Percentiles rank a stretch among this genome's conserved stretches.
Evolutionary conservation across 2,113 vertebrate species (phyloP).

Genomic region (Gallinago undulata): DNA sequence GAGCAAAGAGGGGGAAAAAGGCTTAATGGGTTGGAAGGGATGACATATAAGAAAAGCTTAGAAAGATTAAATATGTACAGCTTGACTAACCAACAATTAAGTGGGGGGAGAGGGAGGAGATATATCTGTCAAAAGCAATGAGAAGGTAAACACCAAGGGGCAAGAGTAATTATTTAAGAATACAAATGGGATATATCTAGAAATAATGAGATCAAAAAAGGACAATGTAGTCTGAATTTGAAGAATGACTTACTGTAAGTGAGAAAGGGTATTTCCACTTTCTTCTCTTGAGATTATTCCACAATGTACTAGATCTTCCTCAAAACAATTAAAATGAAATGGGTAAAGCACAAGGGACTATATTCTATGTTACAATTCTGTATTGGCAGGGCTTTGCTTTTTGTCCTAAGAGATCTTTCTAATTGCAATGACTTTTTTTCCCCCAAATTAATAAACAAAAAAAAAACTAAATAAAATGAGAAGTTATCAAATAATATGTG

Average conservation of each 20-base stretch:
- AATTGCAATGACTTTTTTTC: neutral
- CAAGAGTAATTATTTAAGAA: conserved; percentile 66
- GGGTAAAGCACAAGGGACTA: conserved; percentile 19
- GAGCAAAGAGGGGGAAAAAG: neutral
- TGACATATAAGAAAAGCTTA: conserved; percentile 28
- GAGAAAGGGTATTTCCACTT: conserved; percentile 2
- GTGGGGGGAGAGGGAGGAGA: conserved; percentile 21
- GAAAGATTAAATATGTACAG: conserved; percentile 64
- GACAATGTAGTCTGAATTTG: conserved; percentile 19
- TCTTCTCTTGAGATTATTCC: conserved; percentile 19
- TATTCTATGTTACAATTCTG: neutral
- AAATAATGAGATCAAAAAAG: conserved; percentile 61
- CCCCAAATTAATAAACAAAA: conserved; percentile 27
- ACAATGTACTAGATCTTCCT: neutral
- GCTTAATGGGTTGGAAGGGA: neutral
- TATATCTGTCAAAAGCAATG: conserved; percentile 48
- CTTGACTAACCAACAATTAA: conserved; percentile 70
- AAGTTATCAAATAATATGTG: neutral
- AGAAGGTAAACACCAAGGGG: conserved; percentile 67
- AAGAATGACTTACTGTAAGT: conserved; percentile 7
- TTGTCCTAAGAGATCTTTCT: conserved; percentile 14
- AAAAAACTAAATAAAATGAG: conserved; percentile 2
- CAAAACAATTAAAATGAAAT: conserved; percentile 59
- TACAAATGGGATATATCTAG: conserved; percentile 56
- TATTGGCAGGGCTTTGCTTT: conserved; percentile 1